Evolutionary conservation across 2,888 invertebrate genomes (phyloP), one percentile per base, ranked within the genome.

Genomic region (Caenorhabditis macrosperma): DNA sequence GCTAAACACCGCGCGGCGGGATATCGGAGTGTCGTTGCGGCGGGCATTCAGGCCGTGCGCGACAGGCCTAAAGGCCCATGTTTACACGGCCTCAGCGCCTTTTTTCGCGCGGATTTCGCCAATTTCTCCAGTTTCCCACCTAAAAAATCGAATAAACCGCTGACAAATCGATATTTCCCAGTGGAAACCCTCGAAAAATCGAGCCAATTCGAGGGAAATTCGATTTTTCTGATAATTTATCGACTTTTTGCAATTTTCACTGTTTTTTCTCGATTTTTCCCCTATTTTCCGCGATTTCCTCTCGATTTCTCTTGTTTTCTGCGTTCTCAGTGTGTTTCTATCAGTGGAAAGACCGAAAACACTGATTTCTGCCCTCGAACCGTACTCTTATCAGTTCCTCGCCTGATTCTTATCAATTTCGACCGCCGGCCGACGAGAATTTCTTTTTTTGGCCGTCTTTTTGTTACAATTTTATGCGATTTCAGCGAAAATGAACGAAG

Each of bases 401-500:
- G n/a, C n/a, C n/a, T n/a, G n/a, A n/a, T n/a, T n/a, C 50, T 63
- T 52, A 66, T 66, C 64, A 54, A n/a, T 28, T 54, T 38, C 48
- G 44, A 28, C 35, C 15, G 12, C 12, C 50, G 33, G 7, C 60
- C n/a, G 12, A 6, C 20, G 30, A 46, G 30, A 17, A 48, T 35
- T 63, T 48, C 28, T 28, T 1, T 26, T n/a, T 26, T 2, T 52
- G 10, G 3, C n/a, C n/a, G n/a, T n/a, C 10, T 26, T 30, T 30
- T 46, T 7, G 28, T 46, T 41, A 9, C 1, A 33, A 20, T 10
- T 57, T 71, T 61, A 48, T 0, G 10, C 12, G 24, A n/a, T 33
- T 48, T 52, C 22, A 48, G 71, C 17, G 5, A 64, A 71, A 35
- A 88, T 88, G 88, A 69, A 84, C 44, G 64, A 85, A 33, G 33